Conservation (phyloP, 2,888 invertebrate genomes). For the Ecdyonurus torrentis region DNA sequence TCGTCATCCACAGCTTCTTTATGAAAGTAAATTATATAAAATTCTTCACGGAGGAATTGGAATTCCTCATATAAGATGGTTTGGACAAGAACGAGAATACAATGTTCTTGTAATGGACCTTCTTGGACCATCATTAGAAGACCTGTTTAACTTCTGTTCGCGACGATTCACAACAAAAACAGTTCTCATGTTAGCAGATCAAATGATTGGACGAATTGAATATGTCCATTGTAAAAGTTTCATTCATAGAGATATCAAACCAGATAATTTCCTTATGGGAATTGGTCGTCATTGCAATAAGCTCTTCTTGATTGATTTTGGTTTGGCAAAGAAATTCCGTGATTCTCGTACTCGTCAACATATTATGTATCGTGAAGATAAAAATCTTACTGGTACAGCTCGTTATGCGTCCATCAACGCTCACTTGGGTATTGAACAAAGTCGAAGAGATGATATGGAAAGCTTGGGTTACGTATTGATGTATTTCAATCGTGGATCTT, state of each 20-base stretch:
- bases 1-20: conserved; percentile 95
- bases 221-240: conserved; percentile 98
- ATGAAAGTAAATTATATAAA: conserved; percentile 98
- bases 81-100: conserved; percentile 91
- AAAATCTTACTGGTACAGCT: conserved; percentile 88
- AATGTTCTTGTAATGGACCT: conserved; percentile 99
- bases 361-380: conserved; percentile 93
- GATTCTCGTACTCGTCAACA: conserved; percentile 84
- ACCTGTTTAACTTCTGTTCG: conserved; percentile 98
- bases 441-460: conserved; percentile 98
- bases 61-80: conserved; percentile 89
- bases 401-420: conserved; percentile 99
- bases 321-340: conserved; percentile 95
- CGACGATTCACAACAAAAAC: conserved; percentile 99
- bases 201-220: conserved; percentile 89
- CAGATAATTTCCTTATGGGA: conserved; percentile 97
- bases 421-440: conserved; percentile 94
- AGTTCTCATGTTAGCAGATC: conserved; percentile 96
- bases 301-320: conserved; percentile 98
- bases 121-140: conserved; percentile 92
- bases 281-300: conserved; percentile 97
- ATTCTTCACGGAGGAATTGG: conserved; percentile 93
- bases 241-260: conserved; percentile 97
- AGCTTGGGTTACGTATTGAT: conserved; percentile 97
- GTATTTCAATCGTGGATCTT: conserved; percentile 88